Evolutionary conservation across 1,140 invertebrate species (phyloP).

Genomic region (Bombus huntii): DNA sequence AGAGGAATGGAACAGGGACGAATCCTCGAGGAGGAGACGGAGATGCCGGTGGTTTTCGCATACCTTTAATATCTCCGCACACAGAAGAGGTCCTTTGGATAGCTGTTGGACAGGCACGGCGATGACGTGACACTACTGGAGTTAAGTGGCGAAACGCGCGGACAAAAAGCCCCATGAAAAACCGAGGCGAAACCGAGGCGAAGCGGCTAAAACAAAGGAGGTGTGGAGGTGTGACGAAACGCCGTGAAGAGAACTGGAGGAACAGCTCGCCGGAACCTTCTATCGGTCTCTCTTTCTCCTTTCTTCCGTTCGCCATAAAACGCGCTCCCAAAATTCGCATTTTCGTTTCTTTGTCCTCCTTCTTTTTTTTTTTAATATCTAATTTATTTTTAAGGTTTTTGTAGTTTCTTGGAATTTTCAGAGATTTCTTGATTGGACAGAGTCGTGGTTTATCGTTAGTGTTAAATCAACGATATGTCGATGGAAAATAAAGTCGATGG

Average conservation of each 20-base stretch:
- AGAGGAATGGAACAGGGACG: constrained; percentile 45
- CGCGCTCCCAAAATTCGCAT: constrained; percentile 19
- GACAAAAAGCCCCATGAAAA: constrained; percentile 76
- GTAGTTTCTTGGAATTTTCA: not conserved
- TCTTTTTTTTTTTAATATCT: not conserved
- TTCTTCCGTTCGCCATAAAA: constrained; percentile 22
- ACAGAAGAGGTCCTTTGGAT: constrained; percentile 53
- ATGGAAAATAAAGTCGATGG: too few species aligned
- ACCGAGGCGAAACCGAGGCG: constrained; percentile 72
- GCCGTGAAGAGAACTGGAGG: constrained; percentile 45
- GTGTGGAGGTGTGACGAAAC: constrained; percentile 79
- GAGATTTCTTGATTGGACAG: not conserved
- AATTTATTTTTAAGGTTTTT: not conserved
- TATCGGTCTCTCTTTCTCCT: constrained; percentile 8
- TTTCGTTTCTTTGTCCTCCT: constrained; percentile 21
- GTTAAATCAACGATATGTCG: too few species aligned
- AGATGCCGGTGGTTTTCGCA: constrained; percentile 52
- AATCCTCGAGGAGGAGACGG: constrained; percentile 34
- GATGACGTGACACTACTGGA: constrained; percentile 81
- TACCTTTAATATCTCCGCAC: constrained; percentile 66
- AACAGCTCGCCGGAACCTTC: constrained; percentile 34
- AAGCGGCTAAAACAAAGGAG: constrained; percentile 80
- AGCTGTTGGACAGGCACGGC: constrained; percentile 65
- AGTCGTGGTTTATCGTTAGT: not conserved
- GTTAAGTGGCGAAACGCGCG: constrained; percentile 81